phyloP scores from a whole-genome alignment of 2,113 vertebrate species.

The Ellobius talpinus region DNA sequence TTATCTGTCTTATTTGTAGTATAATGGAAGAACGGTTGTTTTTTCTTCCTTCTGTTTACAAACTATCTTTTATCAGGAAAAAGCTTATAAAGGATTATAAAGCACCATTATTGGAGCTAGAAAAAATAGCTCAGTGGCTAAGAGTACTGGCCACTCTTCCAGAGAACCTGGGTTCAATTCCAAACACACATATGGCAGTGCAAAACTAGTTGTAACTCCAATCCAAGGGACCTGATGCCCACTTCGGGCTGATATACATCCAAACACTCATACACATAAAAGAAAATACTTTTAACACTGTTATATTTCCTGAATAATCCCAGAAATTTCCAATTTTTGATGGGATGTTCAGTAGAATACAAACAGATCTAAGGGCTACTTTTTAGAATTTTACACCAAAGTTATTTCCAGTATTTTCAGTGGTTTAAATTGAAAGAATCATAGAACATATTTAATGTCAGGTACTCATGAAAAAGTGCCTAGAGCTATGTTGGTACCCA shows the following conservation, averaged over 20 bases:
- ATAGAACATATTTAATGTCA: background rate
- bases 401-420: background rate
- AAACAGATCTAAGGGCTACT: background rate
- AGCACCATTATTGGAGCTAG: background rate
- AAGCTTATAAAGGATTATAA: slow-evolving; percentile 10
- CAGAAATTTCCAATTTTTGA: background rate
- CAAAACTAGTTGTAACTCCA: background rate
- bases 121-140: background rate
- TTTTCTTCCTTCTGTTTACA: background rate
- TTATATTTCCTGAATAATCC: background rate
- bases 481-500: background rate
- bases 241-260: background rate
- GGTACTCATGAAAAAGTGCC: background rate
- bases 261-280: background rate
- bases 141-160: background rate
- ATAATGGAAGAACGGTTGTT: slow-evolving; percentile 15
- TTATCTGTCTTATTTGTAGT: too few relatives aligned
- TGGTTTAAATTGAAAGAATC: background rate
- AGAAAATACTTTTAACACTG: background rate
- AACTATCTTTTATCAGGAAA: background rate
- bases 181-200: background rate
- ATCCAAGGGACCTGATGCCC: background rate
- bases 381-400: background rate
- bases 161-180: background rate
- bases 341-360: background rate